Evolutionary conservation across 2,888 invertebrate species (phyloP).

Genomic region (Hirudinaria manillensis): DNA sequence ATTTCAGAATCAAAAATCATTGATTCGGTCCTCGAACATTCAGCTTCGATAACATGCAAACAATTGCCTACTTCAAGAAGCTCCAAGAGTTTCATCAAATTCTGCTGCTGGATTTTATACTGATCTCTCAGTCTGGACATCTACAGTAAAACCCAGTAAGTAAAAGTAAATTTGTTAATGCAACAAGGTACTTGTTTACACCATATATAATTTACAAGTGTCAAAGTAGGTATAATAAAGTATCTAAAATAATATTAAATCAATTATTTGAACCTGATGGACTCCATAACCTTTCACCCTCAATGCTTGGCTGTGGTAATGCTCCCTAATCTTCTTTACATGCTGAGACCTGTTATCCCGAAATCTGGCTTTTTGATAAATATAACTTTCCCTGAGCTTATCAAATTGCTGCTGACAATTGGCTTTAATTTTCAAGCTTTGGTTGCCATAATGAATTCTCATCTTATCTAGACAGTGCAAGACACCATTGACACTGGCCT

Average conservation of each 20-base stretch:
- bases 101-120: constrained; percentile 91
- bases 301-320: constrained; percentile 88
- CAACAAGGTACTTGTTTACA: too few relatives aligned
- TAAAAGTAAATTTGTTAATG: not conserved
- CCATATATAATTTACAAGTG: too few relatives aligned
- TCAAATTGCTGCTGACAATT: constrained; percentile 89
- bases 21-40: constrained; percentile 75
- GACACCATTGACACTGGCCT: constrained; percentile 34
- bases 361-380: constrained; percentile 78
- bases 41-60: constrained; percentile 53
- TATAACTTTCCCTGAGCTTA: constrained; percentile 85
- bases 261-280: constrained; percentile 54
- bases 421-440: constrained; percentile 79
- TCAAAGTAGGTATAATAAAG: too few relatives aligned
- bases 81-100: constrained; percentile 84
- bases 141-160: constrained; percentile 58
- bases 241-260: too few relatives aligned
- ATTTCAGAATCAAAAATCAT: constrained; percentile 50
- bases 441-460: constrained; percentile 82
- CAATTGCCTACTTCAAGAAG: constrained; percentile 91
- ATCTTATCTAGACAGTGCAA: constrained; percentile 63
- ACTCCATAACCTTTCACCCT: constrained; percentile 89
- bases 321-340: constrained; percentile 86
- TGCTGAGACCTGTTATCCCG: constrained; percentile 82
- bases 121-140: constrained; percentile 80